phyloP scores from a whole-genome alignment of 2,888 invertebrate genomes.

The Mystacides longicornis region DNA sequence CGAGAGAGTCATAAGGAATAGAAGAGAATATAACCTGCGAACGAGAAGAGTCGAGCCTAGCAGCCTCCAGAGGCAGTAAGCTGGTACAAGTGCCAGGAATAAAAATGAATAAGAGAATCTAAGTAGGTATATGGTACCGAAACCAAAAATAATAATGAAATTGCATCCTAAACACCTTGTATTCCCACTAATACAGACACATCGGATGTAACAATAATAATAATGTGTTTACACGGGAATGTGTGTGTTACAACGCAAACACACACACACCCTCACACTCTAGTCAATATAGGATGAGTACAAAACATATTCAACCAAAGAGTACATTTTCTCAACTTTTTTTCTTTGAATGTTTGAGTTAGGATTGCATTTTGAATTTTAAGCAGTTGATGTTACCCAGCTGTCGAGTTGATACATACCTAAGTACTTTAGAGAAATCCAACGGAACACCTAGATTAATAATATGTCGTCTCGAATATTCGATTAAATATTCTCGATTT shows the following conservation, averaged over 20 bases:
- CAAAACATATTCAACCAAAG: background rate
- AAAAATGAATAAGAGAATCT: too few relatives aligned
- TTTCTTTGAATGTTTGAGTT: conserved; percentile 24
- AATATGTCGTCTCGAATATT: too few relatives aligned
- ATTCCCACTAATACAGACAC: background rate
- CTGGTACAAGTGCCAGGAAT: too few relatives aligned
- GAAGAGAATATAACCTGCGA: too few relatives aligned
- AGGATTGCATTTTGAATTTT: conserved; percentile 25
- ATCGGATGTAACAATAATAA: background rate
- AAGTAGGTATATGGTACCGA: too few relatives aligned
- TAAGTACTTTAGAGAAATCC: too few relatives aligned
- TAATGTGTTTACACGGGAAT: background rate
- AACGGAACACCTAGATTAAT: too few relatives aligned
- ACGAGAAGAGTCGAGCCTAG: too few relatives aligned
- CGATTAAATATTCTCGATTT: too few relatives aligned
- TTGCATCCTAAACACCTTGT: background rate
- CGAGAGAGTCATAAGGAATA: too few relatives aligned
- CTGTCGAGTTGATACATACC: background rate
- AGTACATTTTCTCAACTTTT: conserved; percentile 16
- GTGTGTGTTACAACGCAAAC: too few relatives aligned
- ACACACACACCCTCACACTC: background rate
- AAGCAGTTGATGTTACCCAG: conserved; percentile 17
- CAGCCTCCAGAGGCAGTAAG: too few relatives aligned
- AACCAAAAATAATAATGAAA: background rate
- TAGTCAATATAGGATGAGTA: background rate